A percentile compares a stretch with the other conserved stretches of the same genome.
Conservation (phyloP, 2,113 vertebrate genomes). For the Chloroceryle aenea region DNA sequence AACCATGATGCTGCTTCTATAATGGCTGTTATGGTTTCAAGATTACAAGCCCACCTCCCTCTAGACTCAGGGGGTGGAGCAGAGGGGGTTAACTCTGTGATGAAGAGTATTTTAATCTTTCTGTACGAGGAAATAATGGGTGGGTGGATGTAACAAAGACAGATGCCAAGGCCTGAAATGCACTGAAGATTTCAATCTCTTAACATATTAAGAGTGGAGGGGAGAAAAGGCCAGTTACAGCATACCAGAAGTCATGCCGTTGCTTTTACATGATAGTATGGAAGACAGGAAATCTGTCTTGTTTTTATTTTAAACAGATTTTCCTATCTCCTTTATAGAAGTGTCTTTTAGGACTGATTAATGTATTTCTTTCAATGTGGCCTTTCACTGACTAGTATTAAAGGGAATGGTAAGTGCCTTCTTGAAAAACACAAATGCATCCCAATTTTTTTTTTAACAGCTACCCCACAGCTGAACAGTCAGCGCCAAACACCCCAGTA, state of each 20-base stretch:
- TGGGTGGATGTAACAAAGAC: not conserved
- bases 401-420: not conserved
- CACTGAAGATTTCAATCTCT: fast-evolving
- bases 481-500: not conserved
- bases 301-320: not conserved
- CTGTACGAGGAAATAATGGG: not conserved
- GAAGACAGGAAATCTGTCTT: not conserved
- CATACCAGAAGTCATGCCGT: not conserved
- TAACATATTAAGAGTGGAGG: not conserved
- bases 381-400: not conserved
- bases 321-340: not conserved
- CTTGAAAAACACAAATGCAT: not conserved
- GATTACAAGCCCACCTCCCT: not conserved
- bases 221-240: not conserved
- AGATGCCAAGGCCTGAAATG: not conserved
- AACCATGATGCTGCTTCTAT: not conserved
- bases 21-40: not conserved
- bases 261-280: not conserved
- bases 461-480: not conserved
- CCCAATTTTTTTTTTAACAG: not conserved
- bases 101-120: not conserved
- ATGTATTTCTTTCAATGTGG: not conserved
- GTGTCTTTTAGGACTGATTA: not conserved
- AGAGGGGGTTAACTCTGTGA: fast-evolving
- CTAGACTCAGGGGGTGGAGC: not conserved